Base-by-base conservation (phyloP, 2,113 vertebrate species). In the Psittacula cyanocephala region DNA sequence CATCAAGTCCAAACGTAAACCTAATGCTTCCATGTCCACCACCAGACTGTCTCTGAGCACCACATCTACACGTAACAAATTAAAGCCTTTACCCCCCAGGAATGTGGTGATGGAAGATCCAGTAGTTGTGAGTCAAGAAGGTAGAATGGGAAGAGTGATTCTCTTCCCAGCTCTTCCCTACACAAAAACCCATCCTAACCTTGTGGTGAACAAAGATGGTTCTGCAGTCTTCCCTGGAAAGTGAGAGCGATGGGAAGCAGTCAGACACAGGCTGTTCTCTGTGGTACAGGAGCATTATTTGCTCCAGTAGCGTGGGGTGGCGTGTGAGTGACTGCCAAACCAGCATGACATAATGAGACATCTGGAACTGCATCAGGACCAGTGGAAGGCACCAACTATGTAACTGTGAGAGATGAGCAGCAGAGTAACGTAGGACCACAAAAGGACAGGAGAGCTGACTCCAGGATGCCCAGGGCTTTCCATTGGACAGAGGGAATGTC, bases 381-480 rank as follows among this genome's bases (percentile, higher is more conserved):
- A 33, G 24, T 8, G 67, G 53, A 27, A 57, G 18, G 43, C 2
- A 7, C 24, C 35, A 63, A 15, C 17, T 11, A 17, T 4, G 2
- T 3, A 35, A 53, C 43, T n/a, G 16, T 10, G 15, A 10, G 62
- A 35, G 16, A 22, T 14, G 37, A 82, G 43, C 64, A 70, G 63
- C 46, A 85, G 27, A 44, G 18, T 18, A 31, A 68, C 0, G 3
- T 18, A 31, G 37, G 28, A 41, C 31, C 39, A 39, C 25, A 31
- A 15, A 15, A 0, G 39, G 75, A 12, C 31, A 41, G 44, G 2
- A 22, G 39, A 63, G 67, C 37, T 27, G 37, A 43, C n/a, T 71
- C 59, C 65, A 74, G 2, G 65, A 18, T 0, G 2, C 19, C 3
- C 18, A 18, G 31, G 19, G 2, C 39, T 35, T 19, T 10, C 15